Evolutionary conservation across 1,140 invertebrate genomes (phyloP).

Genomic region (Hyles vespertilio): DNA sequence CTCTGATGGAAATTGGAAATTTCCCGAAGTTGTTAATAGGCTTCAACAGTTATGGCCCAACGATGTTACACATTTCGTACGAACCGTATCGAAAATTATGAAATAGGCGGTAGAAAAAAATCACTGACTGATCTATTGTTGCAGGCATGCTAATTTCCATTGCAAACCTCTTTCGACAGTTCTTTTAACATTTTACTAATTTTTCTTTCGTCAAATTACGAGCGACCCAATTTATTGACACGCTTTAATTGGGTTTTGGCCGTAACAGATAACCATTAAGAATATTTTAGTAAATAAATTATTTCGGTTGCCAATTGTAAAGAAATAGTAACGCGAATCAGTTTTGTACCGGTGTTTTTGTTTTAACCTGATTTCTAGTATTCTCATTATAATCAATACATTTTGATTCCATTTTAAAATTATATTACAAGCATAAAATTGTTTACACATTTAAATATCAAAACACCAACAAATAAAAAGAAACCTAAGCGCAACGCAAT

Average conservation of each 20-base stretch:
- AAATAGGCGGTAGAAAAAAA: conserved; percentile 51
- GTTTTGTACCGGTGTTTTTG: too few species aligned
- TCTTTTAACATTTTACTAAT: conserved; percentile 14
- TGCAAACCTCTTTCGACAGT: conserved; percentile 17
- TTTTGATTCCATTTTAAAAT: too few species aligned
- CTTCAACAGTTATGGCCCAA: conserved; percentile 45
- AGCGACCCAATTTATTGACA: conserved; percentile 1
- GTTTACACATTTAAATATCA: too few species aligned
- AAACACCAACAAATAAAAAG: too few species aligned
- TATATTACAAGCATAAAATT: too few species aligned
- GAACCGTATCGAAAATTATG: conserved; percentile 56
- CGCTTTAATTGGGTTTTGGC: not conserved
- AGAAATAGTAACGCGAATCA: too few species aligned
- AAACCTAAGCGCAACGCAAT: too few species aligned
- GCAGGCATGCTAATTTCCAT: conserved; percentile 54
- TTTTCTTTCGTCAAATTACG: conserved; percentile 1
- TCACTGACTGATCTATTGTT: conserved; percentile 45
- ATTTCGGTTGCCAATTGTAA: too few species aligned
- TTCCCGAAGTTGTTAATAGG: conserved; percentile 32
- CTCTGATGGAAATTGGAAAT: conserved; percentile 8
- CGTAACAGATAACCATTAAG: too few species aligned
- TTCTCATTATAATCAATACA: too few species aligned
- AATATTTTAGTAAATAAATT: too few species aligned
- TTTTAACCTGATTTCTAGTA: too few species aligned
- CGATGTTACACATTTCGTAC: conserved; percentile 60